phyloP scores from a whole-genome alignment of 2,113 vertebrate species.

The Connochaetes taurinus region DNA sequence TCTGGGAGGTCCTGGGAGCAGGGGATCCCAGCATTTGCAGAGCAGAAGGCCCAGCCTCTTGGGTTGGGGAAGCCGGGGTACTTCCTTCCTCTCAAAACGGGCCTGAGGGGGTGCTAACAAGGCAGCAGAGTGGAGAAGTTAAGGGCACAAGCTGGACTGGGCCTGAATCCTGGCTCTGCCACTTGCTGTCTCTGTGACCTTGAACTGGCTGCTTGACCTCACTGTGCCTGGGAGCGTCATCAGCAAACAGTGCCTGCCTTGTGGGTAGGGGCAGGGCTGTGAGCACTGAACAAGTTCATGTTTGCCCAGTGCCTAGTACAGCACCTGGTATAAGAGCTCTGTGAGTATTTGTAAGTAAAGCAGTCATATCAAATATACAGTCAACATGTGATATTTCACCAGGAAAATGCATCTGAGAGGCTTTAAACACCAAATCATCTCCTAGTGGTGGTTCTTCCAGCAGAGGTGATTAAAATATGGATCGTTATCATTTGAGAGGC shows the following conservation, averaged over 20 bases:
- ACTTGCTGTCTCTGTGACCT: not conserved
- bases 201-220: not conserved
- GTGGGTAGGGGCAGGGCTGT: not conserved
- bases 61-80: not conserved
- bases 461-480: not conserved
- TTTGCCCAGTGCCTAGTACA: not conserved
- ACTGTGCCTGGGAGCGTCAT: not conserved
- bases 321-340: not conserved
- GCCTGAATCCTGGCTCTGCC: not conserved
- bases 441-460: not conserved
- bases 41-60: not conserved
- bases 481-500: not conserved
- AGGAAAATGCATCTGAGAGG: not conserved
- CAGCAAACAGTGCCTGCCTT: not conserved
- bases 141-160: not conserved
- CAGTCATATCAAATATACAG: not conserved
- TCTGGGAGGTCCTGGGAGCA: not conserved
- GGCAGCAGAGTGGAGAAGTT: not conserved
- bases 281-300: not conserved
- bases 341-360: not conserved
- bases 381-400: no score
- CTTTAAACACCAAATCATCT: not conserved
- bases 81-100: not conserved
- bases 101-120: not conserved
- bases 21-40: not conserved